phyloP scores from a whole-genome alignment of 2,888 invertebrate species.

The Mythimna pallens region DNA sequence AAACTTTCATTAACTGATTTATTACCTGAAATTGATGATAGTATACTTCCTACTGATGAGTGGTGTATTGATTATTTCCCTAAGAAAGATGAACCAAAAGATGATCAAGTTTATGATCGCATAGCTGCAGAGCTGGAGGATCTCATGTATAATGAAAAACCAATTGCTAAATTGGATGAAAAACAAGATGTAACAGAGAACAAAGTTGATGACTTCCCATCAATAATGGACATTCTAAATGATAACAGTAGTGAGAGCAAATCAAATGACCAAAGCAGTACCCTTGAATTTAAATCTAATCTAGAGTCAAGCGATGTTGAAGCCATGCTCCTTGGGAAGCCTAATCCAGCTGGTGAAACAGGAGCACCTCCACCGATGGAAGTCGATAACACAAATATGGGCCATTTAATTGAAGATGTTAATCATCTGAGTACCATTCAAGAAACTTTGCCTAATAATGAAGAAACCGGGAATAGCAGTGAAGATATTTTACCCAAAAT shows the following conservation, averaged over 20 bases:
- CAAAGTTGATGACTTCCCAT: slow-evolving; percentile 85
- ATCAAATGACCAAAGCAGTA: slow-evolving; percentile 71
- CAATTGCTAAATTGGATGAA: slow-evolving; percentile 70
- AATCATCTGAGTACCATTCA: slow-evolving; percentile 70
- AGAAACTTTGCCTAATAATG: slow-evolving; percentile 54
- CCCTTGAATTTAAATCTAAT: slow-evolving; percentile 76
- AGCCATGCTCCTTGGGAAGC: slow-evolving; percentile 85
- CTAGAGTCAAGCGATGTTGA: slow-evolving; percentile 87
- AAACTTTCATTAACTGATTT: slow-evolving; percentile 79
- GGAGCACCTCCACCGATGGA: slow-evolving; percentile 75
- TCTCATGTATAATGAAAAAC: slow-evolving; percentile 86
- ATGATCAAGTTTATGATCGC: slow-evolving; percentile 88
- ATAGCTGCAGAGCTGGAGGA: slow-evolving; percentile 89
- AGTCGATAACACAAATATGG: slow-evolving; percentile 76
- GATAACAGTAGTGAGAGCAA: slow-evolving; percentile 75
- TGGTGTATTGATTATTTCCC: slow-evolving; percentile 88
- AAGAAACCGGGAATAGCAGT: slow-evolving; percentile 42
- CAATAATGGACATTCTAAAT: slow-evolving; percentile 88
- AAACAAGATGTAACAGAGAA: slow-evolving; percentile 74
- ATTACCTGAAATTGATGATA: slow-evolving; percentile 78
- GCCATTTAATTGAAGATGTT: slow-evolving; percentile 75
- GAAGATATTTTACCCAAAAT: slow-evolving; percentile 59
- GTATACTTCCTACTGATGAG: slow-evolving; percentile 82
- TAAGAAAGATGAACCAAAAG: slow-evolving; percentile 82
- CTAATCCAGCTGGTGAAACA: slow-evolving; percentile 66